phyloP scores from a whole-genome alignment of 2,888 invertebrate species.

The Minunthozetes semirufus region DNA sequence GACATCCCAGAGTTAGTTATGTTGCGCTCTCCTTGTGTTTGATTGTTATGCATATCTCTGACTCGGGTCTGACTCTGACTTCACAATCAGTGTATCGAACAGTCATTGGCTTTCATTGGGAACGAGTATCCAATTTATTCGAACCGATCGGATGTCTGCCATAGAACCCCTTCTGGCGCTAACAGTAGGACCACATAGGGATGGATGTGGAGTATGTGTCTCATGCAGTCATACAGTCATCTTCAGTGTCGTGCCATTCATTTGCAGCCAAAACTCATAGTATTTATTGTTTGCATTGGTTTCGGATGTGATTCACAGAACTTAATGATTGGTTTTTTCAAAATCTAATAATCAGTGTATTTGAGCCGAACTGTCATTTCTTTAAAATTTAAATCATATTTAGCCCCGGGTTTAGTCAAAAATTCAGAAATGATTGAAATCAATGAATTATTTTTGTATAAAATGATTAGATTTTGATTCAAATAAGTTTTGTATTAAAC shows the following conservation, averaged over 20 bases:
- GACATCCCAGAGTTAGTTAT: not conserved
- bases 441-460: not conserved
- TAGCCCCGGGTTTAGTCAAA: not conserved
- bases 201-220: constrained; percentile 13
- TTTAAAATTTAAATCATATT: not conserved
- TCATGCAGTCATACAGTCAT: not conserved
- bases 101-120: not conserved
- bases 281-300: not conserved
- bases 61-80: not conserved
- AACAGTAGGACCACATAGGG: constrained; percentile 25
- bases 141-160: constrained; percentile 24
- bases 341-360: not conserved
- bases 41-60: constrained; percentile 13
- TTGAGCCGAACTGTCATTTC: not conserved
- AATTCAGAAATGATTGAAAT: no score
- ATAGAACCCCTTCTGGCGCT: constrained; percentile 25
- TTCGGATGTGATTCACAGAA: constrained; percentile 17
- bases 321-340: not conserved
- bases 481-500: not conserved
- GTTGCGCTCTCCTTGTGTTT: not conserved
- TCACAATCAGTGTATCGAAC: no score
- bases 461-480: not conserved
- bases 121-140: constrained; percentile 26
- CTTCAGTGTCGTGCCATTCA: not conserved
- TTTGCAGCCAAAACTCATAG: not conserved